A percentile compares a stretch with the other conserved stretches of the same genome.
phyloP scores from a whole-genome alignment of 2,113 vertebrate species.

The Zosterops borbonicus region DNA sequence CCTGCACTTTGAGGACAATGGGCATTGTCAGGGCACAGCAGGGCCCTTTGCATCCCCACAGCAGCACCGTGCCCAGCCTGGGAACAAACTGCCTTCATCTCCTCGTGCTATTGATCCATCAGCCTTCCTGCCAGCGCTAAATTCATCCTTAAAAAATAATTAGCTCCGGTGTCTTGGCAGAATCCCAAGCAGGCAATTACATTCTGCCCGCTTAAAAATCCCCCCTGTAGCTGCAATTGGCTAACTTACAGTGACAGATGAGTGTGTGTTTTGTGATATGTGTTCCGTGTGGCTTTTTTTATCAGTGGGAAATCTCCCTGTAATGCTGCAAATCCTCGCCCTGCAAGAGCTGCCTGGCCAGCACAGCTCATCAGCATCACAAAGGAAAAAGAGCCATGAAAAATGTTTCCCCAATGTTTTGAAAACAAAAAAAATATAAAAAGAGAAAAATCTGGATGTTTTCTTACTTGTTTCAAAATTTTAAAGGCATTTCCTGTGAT shows the following conservation, averaged over 20 bases:
- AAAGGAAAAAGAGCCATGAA: not conserved
- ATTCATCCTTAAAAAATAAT: constrained; percentile 59
- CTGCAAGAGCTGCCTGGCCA: not conserved
- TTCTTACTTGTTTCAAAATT: not conserved
- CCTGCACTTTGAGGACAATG: not conserved
- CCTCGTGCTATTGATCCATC: constrained; percentile 11
- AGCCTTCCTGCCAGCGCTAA: not conserved
- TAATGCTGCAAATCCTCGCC: not conserved
- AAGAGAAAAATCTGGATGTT: not conserved
- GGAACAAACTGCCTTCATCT: not conserved
- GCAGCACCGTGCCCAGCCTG: not conserved
- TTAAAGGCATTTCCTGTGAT: not conserved
- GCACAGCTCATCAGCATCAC: not conserved
- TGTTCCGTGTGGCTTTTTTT: not conserved
- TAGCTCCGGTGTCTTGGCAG: constrained; percentile 22
- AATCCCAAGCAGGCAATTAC: constrained; percentile 34
- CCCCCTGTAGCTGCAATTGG: constrained; percentile 28
- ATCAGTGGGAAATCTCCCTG: not conserved
- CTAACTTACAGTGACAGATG: constrained; percentile 20
- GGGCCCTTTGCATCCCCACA: not conserved
- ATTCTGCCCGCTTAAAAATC: constrained; percentile 33
- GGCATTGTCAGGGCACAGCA: not conserved
- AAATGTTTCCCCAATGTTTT: not conserved
- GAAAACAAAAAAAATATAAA: not conserved
- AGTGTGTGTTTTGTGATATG: constrained; percentile 7